Evolutionary conservation across 2,888 invertebrate genomes (phyloP), one percentile per base, ranked within the genome.

Genomic region (Odontocerum albicorne): DNA sequence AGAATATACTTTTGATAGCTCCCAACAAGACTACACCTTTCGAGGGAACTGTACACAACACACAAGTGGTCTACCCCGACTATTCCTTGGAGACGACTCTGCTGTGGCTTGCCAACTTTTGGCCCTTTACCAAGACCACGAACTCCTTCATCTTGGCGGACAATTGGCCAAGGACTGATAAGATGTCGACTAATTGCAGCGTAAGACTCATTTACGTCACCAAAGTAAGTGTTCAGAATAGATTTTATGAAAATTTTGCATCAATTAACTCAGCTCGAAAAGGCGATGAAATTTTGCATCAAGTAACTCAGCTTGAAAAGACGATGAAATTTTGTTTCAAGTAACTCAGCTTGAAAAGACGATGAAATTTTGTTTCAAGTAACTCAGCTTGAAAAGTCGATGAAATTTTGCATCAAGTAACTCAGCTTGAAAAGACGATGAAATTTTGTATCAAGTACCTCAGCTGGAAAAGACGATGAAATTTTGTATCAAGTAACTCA

Each of bases 121-220:
- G 60, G 60, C 52, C 52, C 1, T 51, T 54, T 19, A 6, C n/a
- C 8, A 58, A 50, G 1, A 61, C 66, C 8, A 50, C 71, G n/a
- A 73, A 75, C 61, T 82, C 78, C 4, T 65, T 80, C 32, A 59
- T 80, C 16, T 66, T 84, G 43, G 74, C 73, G 64, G 80, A 82
- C 55, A 82, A 72, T 65, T 84, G 83, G 82, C 83, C 83, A 7
- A 67, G 53, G 69, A 79, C 66, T 49, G 68, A 62, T 55, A 70
- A 27, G 71, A 74, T 47, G 65, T 70, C 46, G 68, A 70, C 1
- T 57, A 66, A 19, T 59, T 63, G n/a, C 59, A 32, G 22, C 4
- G 44, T 50, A 1, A 7, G 63, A 49, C 70, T 82, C 45, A 77
- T 79, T 1, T 83, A 83, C 66, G 72, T 77, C 49, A 77, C 71